A percentile compares a stretch with the other conserved stretches of the same genome.
Evolutionary conservation across 2,113 vertebrate species (phyloP).

Genomic region (Petromus typicus): DNA sequence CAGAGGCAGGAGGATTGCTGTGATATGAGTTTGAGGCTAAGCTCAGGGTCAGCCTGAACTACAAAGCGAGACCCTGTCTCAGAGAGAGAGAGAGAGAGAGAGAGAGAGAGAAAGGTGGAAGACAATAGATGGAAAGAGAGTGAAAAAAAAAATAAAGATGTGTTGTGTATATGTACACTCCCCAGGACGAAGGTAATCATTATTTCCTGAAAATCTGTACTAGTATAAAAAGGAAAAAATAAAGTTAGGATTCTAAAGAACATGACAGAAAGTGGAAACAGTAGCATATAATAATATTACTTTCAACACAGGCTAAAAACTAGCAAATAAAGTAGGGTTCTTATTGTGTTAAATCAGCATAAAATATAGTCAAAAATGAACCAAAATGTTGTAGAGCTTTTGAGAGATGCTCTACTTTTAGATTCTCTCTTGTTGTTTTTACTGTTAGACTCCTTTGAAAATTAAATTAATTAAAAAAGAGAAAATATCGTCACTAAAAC

Average conservation of each 20-base stretch:
- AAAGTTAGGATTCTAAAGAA: not conserved
- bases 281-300: not conserved
- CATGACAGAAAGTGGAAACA: not conserved
- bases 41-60: too few relatives aligned
- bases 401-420: not conserved
- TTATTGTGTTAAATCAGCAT: not conserved
- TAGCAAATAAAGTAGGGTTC: not conserved
- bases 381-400: not conserved
- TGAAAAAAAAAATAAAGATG: not conserved
- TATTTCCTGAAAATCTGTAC: not conserved
- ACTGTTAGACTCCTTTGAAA: constrained; percentile 5
- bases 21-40: too few relatives aligned
- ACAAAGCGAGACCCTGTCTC: too few relatives aligned
- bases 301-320: constrained; percentile 18
- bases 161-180: not conserved
- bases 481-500: not conserved
- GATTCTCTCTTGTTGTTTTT: not conserved
- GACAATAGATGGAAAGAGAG: not conserved
- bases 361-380: constrained; percentile 5
- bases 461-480: not conserved
- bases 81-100: too few relatives aligned
- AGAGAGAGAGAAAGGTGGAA: not conserved
- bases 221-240: not conserved
- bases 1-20: too few relatives aligned
- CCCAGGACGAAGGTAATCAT: not conserved